phyloP scores from a whole-genome alignment of 2,797 vertebrate species.

The Anabacerthia variegaticeps region DNA sequence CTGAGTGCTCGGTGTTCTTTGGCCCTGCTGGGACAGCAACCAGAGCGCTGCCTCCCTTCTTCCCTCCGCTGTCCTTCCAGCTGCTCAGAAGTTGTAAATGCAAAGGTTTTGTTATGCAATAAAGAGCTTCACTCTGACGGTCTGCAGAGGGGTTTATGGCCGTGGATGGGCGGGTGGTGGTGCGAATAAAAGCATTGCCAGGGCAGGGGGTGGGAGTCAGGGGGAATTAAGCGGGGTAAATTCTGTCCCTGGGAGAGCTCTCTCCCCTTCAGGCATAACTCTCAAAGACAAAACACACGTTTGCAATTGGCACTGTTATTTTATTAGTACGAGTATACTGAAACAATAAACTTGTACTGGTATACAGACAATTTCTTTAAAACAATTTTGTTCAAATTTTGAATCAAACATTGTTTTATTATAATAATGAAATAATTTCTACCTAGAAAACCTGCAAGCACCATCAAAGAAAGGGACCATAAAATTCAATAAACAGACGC shows the following conservation, averaged over 20 bases:
- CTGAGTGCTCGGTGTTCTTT: background rate
- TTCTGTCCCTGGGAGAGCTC: background rate
- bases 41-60: background rate
- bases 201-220: fast-evolving
- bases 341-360: conserved; percentile 93
- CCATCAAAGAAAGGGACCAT: conserved; percentile 98
- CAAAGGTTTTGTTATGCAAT: background rate
- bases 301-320: conserved; percentile 93
- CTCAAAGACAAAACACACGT: conserved; percentile 29
- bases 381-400: conserved; percentile 97
- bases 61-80: background rate
- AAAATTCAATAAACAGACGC: conserved; percentile 95
- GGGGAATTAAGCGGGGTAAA: background rate
- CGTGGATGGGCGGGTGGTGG: fast-evolving
- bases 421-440: conserved; percentile 97
- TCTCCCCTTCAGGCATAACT: background rate
- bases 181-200: background rate
- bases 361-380: conserved; percentile 94
- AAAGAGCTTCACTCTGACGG: background rate
- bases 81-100: background rate
- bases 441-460: conserved; percentile 98
- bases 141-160: background rate
- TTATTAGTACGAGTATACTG: conserved; percentile 95
- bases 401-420: conserved; percentile 96
- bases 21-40: background rate